Conservation (phyloP, 2,888 invertebrate species). For the Parelbella ahira region DNA sequence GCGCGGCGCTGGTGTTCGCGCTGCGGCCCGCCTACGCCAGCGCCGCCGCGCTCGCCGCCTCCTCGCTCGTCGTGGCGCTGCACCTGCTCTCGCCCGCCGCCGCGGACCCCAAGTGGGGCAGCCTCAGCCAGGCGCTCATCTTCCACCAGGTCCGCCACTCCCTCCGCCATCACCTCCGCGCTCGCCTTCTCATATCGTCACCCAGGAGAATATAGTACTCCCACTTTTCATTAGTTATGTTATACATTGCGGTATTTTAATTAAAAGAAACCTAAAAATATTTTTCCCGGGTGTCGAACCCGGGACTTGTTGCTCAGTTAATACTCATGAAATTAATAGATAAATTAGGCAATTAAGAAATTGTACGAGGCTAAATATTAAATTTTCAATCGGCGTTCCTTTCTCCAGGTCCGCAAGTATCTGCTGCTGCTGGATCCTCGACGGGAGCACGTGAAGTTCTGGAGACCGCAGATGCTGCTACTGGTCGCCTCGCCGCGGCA, state of each 20-base stretch:
- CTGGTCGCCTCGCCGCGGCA: slow-evolving; percentile 95
- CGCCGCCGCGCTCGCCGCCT: slow-evolving; percentile 91
- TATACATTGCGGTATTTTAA: too few species aligned
- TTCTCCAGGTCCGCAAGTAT: slow-evolving; percentile 92
- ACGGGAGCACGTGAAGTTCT: slow-evolving; percentile 99
- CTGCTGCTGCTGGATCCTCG: slow-evolving; percentile 95
- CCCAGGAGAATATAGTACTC: too few species aligned
- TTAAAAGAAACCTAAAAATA: too few species aligned
- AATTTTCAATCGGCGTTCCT: too few species aligned
- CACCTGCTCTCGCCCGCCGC: slow-evolving; percentile 94
- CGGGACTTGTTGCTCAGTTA: too few species aligned
- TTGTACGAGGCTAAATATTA: too few species aligned
- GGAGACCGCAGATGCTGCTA: slow-evolving; percentile 98
- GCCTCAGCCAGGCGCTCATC: slow-evolving; percentile 98
- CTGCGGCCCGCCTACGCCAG: slow-evolving; percentile 95
- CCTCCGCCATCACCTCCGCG: too few species aligned
- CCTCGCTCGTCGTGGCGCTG: slow-evolving; percentile 91
- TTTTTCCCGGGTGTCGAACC: too few species aligned
- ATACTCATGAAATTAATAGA: too few species aligned
- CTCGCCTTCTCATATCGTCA: too few species aligned
- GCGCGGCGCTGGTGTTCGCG: slow-evolving; percentile 95
- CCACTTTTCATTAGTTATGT: too few species aligned
- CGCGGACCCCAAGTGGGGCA: slow-evolving; percentile 93
- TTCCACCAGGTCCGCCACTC: slow-evolving; percentile 91
- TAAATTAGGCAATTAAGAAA: too few species aligned